phyloP scores from a whole-genome alignment of 2,888 invertebrate genomes.

The Lampropteryx suffumata region DNA sequence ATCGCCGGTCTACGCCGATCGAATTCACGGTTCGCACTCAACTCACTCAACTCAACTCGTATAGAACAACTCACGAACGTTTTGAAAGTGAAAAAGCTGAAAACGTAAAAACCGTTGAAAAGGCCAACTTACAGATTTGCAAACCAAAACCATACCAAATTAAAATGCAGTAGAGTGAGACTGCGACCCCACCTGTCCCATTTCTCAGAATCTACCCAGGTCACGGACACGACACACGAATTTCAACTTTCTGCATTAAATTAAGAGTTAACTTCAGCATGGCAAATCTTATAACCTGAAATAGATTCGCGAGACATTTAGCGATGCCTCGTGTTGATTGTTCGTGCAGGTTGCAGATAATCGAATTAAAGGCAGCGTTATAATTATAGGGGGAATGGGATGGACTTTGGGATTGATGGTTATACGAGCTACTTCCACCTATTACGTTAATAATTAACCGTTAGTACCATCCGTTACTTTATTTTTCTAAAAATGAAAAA shows the following conservation, averaged over 20 bases:
- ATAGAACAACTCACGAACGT: too few relatives aligned
- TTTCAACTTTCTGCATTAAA: slow-evolving; percentile 29
- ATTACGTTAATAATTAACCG: too few relatives aligned
- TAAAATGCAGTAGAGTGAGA: slow-evolving; percentile 65
- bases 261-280: slow-evolving; percentile 30
- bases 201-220: slow-evolving; percentile 63
- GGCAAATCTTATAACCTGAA: slow-evolving; percentile 42
- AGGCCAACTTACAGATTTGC: neutral
- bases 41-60: too few relatives aligned
- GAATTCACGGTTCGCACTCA: too few relatives aligned
- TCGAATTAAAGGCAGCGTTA: slow-evolving; percentile 30
- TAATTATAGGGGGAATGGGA: slow-evolving; percentile 6
- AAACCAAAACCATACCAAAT: slow-evolving; percentile 37
- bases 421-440: too few relatives aligned
- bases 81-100: too few relatives aligned
- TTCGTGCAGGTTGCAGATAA: slow-evolving; percentile 44
- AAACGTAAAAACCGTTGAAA: neutral
- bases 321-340: slow-evolving; percentile 57
- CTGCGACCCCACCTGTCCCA: slow-evolving; percentile 66
- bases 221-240: slow-evolving; percentile 40
- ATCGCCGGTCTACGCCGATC: too few relatives aligned
- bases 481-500: too few relatives aligned
- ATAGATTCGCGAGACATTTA: slow-evolving; percentile 65
- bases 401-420: slow-evolving; percentile 2
- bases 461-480: too few relatives aligned